Conservation (phyloP, 2,888 invertebrate genomes). For the Arenicola marina region DNA sequence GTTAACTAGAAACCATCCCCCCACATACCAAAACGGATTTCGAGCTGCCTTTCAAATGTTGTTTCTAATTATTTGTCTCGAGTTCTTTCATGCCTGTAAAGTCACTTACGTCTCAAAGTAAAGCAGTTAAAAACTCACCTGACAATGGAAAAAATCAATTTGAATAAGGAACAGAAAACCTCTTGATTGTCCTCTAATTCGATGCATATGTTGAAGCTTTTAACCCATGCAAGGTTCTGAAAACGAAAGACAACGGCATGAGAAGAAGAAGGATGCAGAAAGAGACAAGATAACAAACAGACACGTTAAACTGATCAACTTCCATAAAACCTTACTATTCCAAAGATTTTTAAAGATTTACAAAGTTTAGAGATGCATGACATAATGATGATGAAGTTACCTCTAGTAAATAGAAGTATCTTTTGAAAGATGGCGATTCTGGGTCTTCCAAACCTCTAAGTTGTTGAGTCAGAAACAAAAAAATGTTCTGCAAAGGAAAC, state of each 20-base stretch:
- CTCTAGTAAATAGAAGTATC: conserved; percentile 95
- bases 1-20: no score
- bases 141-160: conserved; percentile 92
- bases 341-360: no score
- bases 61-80: no score
- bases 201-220: conserved; percentile 98
- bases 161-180: conserved; percentile 91
- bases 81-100: no score
- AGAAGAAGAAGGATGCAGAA: not conserved
- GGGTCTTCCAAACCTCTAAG: conserved; percentile 91
- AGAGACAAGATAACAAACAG: not conserved
- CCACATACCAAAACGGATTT: no score
- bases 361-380: no score
- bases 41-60: no score
- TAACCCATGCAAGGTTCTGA: conserved; percentile 90
- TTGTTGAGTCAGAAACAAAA: conserved; percentile 92
- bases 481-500: conserved; percentile 64
- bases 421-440: conserved; percentile 94
- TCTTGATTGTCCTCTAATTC: conserved; percentile 97
- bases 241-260: not conserved
- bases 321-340: no score
- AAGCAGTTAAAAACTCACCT: conserved; percentile 77
- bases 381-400: conserved; percentile 52
- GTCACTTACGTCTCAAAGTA: no score
- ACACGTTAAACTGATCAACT: no score